phyloP scores from a whole-genome alignment of 2,113 vertebrate genomes.

The Mirza zaza region DNA sequence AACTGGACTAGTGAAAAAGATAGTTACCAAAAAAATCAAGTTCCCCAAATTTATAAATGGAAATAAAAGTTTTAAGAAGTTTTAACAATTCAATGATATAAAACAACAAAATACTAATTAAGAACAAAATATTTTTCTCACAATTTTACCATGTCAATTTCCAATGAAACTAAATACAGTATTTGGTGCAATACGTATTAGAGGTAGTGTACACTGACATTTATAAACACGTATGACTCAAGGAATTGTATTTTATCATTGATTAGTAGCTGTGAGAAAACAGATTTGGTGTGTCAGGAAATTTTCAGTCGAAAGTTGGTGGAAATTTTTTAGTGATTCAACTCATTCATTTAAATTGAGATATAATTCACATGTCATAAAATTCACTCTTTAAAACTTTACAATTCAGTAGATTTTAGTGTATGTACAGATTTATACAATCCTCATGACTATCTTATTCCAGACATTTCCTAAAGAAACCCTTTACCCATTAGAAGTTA shows the following conservation, averaged over 20 bases:
- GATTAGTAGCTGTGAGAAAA: not conserved
- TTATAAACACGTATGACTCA: not conserved
- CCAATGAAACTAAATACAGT: not conserved
- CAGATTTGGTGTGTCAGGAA: not conserved
- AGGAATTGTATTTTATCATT: not conserved
- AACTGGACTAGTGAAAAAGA: not conserved
- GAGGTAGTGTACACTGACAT: not conserved
- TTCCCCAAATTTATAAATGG: not conserved
- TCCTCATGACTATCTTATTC: not conserved
- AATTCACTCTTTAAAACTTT: not conserved
- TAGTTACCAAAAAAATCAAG: not conserved
- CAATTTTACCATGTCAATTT: not conserved
- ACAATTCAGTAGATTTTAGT: not conserved
- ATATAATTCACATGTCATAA: not conserved
- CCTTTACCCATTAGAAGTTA: not conserved
- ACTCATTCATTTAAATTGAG: not conserved
- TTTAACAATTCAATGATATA: not conserved
- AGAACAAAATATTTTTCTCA: not conserved
- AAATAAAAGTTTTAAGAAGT: not conserved
- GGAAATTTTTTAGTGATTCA: not conserved
- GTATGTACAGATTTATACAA: not conserved
- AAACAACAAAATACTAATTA: not conserved
- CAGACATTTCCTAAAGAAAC: not conserved
- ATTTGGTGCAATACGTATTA: not conserved
- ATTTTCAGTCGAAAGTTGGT: not conserved